A percentile compares a stretch with the other conserved stretches of the same genome.
These are phyloP conservation scores for Stenurella melanura DNA, from an alignment of 2,888 invertebrate species.

Conservation along the genomic window DNA sequence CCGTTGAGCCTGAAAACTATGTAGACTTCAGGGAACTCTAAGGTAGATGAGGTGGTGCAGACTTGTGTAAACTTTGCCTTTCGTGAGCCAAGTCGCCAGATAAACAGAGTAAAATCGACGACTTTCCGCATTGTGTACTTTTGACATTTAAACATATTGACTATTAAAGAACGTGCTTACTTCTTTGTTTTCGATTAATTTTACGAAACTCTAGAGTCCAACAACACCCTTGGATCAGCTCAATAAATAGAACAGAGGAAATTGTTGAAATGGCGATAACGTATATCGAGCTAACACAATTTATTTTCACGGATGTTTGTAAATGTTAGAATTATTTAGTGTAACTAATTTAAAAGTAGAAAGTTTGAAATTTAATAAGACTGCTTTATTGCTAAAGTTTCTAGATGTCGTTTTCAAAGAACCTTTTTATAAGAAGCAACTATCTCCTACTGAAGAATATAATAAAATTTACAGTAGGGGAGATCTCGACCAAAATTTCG, in stretches of 20 bases:
- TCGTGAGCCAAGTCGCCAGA: conserved; percentile 61
- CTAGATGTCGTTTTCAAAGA: not conserved
- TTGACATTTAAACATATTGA: conserved; percentile 56
- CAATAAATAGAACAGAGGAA: not conserved
- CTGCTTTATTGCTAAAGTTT: not conserved
- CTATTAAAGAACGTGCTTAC: conserved; percentile 48
- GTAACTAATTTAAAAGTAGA: not conserved
- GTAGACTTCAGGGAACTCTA: conserved; percentile 64
- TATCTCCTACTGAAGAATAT: not conserved
- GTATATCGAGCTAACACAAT: not conserved
- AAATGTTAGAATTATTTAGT: not conserved
- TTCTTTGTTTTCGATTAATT: conserved; percentile 51
- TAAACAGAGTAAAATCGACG: conserved; percentile 58
- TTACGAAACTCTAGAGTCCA: not conserved
- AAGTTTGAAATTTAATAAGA: not conserved
- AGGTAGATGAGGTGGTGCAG: conserved; percentile 67
- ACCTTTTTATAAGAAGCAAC: not conserved
- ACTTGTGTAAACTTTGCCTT: conserved; percentile 63
- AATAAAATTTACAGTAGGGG: too few relatives aligned
- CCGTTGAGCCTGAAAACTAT: conserved; percentile 67
- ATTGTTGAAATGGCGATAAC: not conserved
- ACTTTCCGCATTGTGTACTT: conserved; percentile 49
- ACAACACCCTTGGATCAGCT: not conserved
- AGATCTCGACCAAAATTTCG: too few relatives aligned
- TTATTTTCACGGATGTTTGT: not conserved